Percentiles rank a stretch among this genome's conserved stretches.
Conservation (phyloP, 2,888 invertebrate species). For the Ormyrus nitidulus region DNA sequence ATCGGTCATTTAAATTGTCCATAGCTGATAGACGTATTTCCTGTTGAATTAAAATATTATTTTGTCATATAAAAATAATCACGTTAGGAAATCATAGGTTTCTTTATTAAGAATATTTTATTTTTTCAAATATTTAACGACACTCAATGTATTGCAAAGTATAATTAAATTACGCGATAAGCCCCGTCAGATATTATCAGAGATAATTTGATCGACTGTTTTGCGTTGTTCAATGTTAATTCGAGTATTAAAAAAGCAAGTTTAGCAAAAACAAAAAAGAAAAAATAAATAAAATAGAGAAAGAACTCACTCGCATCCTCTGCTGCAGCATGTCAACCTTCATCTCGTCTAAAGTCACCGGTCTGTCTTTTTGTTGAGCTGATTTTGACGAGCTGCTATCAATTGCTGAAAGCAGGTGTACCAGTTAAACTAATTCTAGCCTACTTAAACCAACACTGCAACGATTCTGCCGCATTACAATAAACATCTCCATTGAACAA, state of each 20-base stretch:
- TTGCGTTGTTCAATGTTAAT: no score
- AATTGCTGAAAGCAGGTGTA: constrained; percentile 5
- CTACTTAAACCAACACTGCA: background rate
- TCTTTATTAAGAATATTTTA: background rate
- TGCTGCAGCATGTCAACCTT: constrained; percentile 59
- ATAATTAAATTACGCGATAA: background rate
- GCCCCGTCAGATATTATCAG: no score
- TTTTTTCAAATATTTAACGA: background rate
- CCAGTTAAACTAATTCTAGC: background rate
- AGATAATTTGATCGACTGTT: no score
- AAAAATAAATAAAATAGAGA: background rate
- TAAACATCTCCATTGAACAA: no score
- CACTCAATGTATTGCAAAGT: background rate
- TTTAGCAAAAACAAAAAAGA: background rate
- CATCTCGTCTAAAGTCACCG: constrained; percentile 17
- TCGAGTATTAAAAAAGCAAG: background rate
- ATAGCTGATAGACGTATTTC: constrained; percentile 61
- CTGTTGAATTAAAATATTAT: constrained; percentile 53
- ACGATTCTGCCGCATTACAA: no score
- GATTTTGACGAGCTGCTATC: background rate
- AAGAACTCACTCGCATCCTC: constrained; percentile 62
- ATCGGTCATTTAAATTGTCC: constrained; percentile 59
- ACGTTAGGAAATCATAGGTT: background rate
- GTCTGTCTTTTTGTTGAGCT: background rate
- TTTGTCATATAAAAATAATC: background rate